Conservation (phyloP, 2,797 vertebrate genomes). For the Peromyscus melanophrys region DNA sequence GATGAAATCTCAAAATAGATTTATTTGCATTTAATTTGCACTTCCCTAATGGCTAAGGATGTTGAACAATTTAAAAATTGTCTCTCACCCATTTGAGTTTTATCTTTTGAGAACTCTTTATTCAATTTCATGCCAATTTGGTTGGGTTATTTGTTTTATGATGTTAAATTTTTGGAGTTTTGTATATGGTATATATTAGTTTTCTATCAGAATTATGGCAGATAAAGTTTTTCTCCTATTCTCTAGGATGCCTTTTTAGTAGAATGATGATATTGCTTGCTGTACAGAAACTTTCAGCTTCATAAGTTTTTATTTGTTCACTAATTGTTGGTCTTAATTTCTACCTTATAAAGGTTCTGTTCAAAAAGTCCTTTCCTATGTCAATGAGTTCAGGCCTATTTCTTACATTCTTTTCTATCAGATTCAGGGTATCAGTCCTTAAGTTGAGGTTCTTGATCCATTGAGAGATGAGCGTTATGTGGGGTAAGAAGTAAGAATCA, state of each 20-base stretch:
- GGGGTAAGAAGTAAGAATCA: not conserved
- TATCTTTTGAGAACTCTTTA: not conserved
- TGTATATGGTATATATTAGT: not conserved
- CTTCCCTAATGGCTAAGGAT: not conserved
- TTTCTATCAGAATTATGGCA: not conserved
- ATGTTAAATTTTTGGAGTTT: not conserved
- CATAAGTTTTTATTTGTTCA: not conserved
- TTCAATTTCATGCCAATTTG: not conserved
- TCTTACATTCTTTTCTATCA: not conserved
- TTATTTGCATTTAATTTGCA: not conserved
- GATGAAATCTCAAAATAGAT: not conserved
- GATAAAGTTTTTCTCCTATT: not conserved
- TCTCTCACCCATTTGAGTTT: not conserved
- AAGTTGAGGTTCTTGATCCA: not conserved
- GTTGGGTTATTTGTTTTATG: not conserved
- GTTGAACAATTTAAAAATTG: not conserved
- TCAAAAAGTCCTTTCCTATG: not conserved
- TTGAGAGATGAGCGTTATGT: not conserved
- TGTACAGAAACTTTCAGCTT: not conserved
- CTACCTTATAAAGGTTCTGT: not conserved
- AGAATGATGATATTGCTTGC: not conserved
- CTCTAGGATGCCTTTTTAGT: not conserved
- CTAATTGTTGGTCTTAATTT: not conserved
- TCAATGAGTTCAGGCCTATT: not conserved
- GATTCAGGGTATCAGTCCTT: not conserved